phyloP scores from a whole-genome alignment of 2,113 vertebrate species.

The Azemiops feae region DNA sequence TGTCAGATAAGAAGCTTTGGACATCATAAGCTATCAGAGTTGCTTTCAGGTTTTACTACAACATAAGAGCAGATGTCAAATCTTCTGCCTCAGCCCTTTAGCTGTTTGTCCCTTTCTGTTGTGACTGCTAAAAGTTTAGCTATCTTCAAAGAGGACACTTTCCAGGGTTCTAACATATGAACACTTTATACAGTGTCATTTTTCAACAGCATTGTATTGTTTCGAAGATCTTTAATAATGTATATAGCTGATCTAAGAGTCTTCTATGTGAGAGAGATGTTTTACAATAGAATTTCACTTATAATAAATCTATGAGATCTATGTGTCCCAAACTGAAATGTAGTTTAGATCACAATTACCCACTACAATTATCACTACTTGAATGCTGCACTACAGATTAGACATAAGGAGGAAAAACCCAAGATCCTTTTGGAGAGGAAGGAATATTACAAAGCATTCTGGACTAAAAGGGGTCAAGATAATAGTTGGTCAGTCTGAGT shows the following conservation, averaged over 20 bases:
- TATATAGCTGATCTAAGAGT: not conserved
- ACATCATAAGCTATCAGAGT: constrained; percentile 9
- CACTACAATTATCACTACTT: not conserved
- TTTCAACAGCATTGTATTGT: not conserved
- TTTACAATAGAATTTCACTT: not conserved
- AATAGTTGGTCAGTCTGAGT: not conserved
- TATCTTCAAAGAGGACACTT: not conserved
- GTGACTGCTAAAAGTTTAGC: not conserved
- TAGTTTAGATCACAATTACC: not conserved
- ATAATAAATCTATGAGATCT: not conserved
- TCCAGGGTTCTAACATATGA: not conserved
- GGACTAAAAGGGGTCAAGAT: not conserved
- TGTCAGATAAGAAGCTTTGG: not conserved
- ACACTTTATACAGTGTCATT: not conserved
- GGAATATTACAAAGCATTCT: not conserved
- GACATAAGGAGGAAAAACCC: not conserved
- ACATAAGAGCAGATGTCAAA: not conserved
- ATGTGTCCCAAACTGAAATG: not conserved
- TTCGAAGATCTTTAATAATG: not conserved
- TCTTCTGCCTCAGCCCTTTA: not conserved
- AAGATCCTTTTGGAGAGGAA: not conserved
- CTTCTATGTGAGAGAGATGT: not conserved
- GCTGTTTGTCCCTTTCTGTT: not conserved
- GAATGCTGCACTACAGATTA: not conserved
- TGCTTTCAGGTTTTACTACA: constrained; percentile 5